Evolutionary conservation across 2,797 vertebrate genomes (phyloP), one percentile per base, ranked within the genome.

Genomic region (Gadopsis marmoratus): DNA sequence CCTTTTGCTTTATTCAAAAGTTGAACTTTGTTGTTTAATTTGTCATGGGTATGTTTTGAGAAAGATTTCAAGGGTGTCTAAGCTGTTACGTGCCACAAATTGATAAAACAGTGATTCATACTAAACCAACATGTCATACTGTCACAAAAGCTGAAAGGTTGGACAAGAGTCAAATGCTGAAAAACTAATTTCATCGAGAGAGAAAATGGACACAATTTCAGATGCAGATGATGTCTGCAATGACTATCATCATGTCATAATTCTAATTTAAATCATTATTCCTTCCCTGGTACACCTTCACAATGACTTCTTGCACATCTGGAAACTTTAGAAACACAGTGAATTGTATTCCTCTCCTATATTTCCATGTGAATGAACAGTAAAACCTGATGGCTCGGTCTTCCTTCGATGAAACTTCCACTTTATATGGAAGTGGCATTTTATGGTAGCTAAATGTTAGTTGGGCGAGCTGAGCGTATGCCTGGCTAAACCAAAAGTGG

Each of bases 401-500:
- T 19, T 45, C 21, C 53, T 68, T 69, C 71, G 56, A 60, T 73
- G 13, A 5, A 19, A 59, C 61, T 71, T 64, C 26, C 29, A 37
- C 39, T 55, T 56, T 51, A 71, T 61, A 16, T 54, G 39, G n/a
- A 64, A 53, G 23, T 3, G 56, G 16, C 31, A 33, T 48, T 48
- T 48, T 48, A 48, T 33, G 17, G 43, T 31, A 31, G 14, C 39
- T 70, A 45, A 60, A 65, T 31, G 51, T 64, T 23, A 29, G 67
- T 29, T 43, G 23, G 48, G 33, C 56, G 19, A 51, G 53, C 53
- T 41, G 50, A 66, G 59, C 75, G 53, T 47, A 54, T 14, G 60
- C 33, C 70, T 51, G 53, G 33, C 35, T 67, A 26, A 73, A 68
- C 51, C 55, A 65, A 54, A 72, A 69, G 56, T 39, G 9, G 62